Percentiles rank a stretch among this genome's conserved stretches.
phyloP scores from a whole-genome alignment of 2,888 invertebrate genomes.

The Drosophila formosana region DNA sequence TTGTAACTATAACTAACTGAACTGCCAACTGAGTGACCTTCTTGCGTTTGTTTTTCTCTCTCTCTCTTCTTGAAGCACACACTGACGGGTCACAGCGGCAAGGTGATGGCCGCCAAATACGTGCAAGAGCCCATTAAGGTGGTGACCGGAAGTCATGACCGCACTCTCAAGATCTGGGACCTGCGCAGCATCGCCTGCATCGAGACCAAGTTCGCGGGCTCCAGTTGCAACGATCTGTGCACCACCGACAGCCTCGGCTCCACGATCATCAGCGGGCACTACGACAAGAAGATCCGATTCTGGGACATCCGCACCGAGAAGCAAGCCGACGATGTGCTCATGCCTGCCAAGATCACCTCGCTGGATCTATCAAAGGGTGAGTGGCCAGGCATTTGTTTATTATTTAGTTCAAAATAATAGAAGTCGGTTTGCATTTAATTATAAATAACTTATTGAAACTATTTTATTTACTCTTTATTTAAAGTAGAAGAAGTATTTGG shows the following conservation, averaged over 20 bases:
- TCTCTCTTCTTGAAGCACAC: slow-evolving; percentile 80
- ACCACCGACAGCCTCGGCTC: slow-evolving; percentile 93
- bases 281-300: slow-evolving; percentile 97
- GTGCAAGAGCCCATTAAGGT: slow-evolving; percentile 96
- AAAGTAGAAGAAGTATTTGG: too few relatives aligned
- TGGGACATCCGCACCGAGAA: slow-evolving; percentile 97
- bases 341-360: slow-evolving; percentile 98
- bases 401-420: too few relatives aligned
- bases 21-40: slow-evolving; percentile 2
- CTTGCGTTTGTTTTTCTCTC: slow-evolving; percentile 11
- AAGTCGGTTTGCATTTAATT: too few relatives aligned
- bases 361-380: slow-evolving; percentile 95
- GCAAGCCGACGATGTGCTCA: slow-evolving; percentile 93
- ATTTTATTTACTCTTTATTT: too few relatives aligned
- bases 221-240: slow-evolving; percentile 98
- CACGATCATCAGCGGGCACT: slow-evolving; percentile 98
- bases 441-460: too few relatives aligned
- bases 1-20: slow-evolving; percentile 19
- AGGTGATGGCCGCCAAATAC: slow-evolving; percentile 98
- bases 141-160: slow-evolving; percentile 98
- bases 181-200: slow-evolving; percentile 96
- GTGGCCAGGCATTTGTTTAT: neutral
- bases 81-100: slow-evolving; percentile 92
- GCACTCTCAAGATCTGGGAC: slow-evolving; percentile 99
- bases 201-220: slow-evolving; percentile 97